These are phyloP conservation scores for Andrena haemorrhoa DNA, from an alignment of 2,888 invertebrate species.

Conservation along the genomic window DNA sequence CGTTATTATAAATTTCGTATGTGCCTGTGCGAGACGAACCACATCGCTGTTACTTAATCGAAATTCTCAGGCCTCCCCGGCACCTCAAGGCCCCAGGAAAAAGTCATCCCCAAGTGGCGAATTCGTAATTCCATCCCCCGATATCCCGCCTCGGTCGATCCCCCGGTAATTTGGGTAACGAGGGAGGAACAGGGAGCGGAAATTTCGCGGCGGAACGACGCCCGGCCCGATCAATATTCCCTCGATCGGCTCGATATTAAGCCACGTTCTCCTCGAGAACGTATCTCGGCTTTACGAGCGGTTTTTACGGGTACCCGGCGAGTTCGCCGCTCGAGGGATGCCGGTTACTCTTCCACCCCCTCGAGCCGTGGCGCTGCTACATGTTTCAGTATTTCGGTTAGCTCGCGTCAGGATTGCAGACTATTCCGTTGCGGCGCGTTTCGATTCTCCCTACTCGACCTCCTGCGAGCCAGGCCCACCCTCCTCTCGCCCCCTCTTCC, in stretches of 20 bases:
- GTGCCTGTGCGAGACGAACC: too few species aligned
- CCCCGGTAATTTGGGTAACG: slow-evolving; percentile 43
- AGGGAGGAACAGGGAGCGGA: slow-evolving; percentile 7
- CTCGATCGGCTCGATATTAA: slow-evolving; percentile 55
- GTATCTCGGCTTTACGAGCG: slow-evolving; percentile 59
- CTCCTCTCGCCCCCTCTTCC: background rate
- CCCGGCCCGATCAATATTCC: slow-evolving; percentile 46
- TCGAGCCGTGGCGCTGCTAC: slow-evolving; percentile 18
- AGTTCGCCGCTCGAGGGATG: slow-evolving; percentile 43
- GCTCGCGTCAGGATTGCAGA: slow-evolving; percentile 51
- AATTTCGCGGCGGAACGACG: slow-evolving; percentile 25
- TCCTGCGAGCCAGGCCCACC: background rate
- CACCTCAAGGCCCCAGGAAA: background rate
- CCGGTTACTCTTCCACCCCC: slow-evolving; percentile 30
- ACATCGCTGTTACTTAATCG: too few species aligned
- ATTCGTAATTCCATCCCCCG: slow-evolving; percentile 12
- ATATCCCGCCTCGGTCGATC: background rate
- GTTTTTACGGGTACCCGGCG: slow-evolving; percentile 56
- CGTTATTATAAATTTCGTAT: too few species aligned
- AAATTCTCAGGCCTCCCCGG: background rate
- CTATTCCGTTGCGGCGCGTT: slow-evolving; percentile 32
- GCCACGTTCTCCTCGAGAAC: slow-evolving; percentile 39
- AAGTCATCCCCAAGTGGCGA: background rate
- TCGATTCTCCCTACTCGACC: background rate
- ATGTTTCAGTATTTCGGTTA: slow-evolving; percentile 57